A percentile compares a stretch with the other conserved stretches of the same genome.
phyloP scores from a whole-genome alignment of 2,797 vertebrate species.

The Mus caroli region DNA sequence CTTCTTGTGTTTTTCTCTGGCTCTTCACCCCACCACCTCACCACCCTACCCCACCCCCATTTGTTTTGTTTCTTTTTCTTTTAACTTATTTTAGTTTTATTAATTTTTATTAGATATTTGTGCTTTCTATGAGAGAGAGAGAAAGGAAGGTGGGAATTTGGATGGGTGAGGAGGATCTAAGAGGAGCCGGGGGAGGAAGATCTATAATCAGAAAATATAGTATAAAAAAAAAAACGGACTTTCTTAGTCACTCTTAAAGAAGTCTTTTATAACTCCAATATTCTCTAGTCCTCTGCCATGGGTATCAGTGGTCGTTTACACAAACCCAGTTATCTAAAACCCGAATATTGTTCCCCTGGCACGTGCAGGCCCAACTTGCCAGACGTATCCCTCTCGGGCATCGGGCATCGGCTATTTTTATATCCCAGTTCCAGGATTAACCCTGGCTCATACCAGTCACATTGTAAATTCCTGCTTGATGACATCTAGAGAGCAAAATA shows the following conservation, averaged over 20 bases:
- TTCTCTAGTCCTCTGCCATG: neutral
- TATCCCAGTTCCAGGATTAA: neutral
- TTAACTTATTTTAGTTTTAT: neutral
- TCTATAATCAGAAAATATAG: neutral
- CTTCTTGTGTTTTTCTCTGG: neutral
- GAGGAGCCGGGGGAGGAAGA: neutral
- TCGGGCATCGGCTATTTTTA: neutral
- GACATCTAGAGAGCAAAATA: neutral
- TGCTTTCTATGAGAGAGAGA: neutral
- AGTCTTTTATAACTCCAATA: neutral
- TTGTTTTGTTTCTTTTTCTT: neutral
- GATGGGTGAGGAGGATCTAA: neutral
- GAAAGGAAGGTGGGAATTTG: neutral
- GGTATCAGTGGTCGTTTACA: neutral
- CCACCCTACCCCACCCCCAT: too few relatives aligned
- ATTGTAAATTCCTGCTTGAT: neutral
- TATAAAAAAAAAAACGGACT: neutral
- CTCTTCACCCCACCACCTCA: neutral
- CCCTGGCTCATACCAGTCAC: neutral
- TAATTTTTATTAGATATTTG: neutral
- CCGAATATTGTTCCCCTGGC: neutral
- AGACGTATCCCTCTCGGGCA: neutral
- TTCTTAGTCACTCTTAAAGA: neutral
- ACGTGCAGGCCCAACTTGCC: neutral
- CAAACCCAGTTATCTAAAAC: conserved; percentile 15